Percentiles rank a stretch among this genome's conserved stretches.
phyloP scores from a whole-genome alignment of 2,888 invertebrate genomes.

The Dromius quadrimaculatus region DNA sequence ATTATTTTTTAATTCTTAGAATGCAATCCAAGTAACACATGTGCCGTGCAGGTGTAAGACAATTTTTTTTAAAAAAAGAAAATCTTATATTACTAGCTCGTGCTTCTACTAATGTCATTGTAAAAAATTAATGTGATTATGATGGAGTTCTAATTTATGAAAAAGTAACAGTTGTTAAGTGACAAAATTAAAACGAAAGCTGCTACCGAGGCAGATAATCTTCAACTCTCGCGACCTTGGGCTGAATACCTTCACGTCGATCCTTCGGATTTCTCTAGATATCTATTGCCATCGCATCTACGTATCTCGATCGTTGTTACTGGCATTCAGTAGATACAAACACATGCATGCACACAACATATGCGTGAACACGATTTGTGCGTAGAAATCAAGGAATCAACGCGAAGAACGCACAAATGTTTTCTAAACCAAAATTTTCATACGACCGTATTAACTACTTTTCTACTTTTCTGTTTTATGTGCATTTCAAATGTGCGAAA shows the following conservation, averaged over 20 bases:
- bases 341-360: no score
- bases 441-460: constrained; percentile 1
- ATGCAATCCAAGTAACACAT: no score
- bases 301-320: not conserved
- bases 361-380: not conserved
- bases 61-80: no score
- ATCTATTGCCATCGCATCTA: not conserved
- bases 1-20: no score
- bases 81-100: no score
- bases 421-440: not conserved
- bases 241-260: constrained; percentile 1
- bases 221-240: not conserved
- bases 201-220: not conserved
- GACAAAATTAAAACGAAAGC: not conserved
- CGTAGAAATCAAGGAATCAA: not conserved
- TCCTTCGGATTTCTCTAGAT: constrained; percentile 1
- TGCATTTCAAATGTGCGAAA: not conserved
- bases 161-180: not conserved
- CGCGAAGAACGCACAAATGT: not conserved
- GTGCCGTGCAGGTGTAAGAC: no score
- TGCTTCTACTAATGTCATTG: no score
- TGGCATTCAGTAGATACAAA: no score
- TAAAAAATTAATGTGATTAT: no score
- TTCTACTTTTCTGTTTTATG: constrained; percentile 7
- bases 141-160: no score